phyloP scores from a whole-genome alignment of 1,140 invertebrate species.

The Drosophila nannoptera region DNA sequence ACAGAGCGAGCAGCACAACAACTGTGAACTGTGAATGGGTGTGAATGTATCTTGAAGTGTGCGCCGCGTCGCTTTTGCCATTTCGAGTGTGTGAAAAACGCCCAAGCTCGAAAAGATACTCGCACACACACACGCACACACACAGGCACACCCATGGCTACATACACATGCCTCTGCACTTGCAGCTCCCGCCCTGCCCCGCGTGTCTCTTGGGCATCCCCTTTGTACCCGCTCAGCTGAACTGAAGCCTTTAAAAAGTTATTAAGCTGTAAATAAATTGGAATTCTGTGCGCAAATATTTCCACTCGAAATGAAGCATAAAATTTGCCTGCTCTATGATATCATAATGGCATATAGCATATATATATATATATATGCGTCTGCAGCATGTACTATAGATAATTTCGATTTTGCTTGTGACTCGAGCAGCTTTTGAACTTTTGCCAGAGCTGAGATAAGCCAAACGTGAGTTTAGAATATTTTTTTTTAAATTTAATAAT shows the following conservation, averaged over 20 bases:
- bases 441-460: conserved; percentile 28
- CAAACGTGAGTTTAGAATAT: not conserved
- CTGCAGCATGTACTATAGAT: conserved; percentile 10
- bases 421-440: conserved; percentile 11
- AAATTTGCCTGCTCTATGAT: conserved; percentile 14
- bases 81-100: conserved; percentile 66
- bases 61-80: conserved; percentile 24
- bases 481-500: not conserved
- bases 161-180: not conserved
- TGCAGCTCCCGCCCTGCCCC: conserved; percentile 4
- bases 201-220: conserved; percentile 12
- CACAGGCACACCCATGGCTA: conserved; percentile 32
- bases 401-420: conserved; percentile 6
- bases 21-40: conserved; percentile 35
- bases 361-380: too few relatives aligned
- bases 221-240: conserved; percentile 17
- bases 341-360: conserved; percentile 8
- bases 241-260: conserved; percentile 6
- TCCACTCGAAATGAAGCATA: not conserved
- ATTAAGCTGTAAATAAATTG: not conserved
- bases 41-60: conserved; percentile 69
- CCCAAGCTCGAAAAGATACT: conserved; percentile 48
- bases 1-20: conserved; percentile 28
- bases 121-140: not conserved
- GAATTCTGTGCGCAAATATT: not conserved